Evolutionary conservation across 1,140 invertebrate species (phyloP).

Genomic region (Eueides isabella): DNA sequence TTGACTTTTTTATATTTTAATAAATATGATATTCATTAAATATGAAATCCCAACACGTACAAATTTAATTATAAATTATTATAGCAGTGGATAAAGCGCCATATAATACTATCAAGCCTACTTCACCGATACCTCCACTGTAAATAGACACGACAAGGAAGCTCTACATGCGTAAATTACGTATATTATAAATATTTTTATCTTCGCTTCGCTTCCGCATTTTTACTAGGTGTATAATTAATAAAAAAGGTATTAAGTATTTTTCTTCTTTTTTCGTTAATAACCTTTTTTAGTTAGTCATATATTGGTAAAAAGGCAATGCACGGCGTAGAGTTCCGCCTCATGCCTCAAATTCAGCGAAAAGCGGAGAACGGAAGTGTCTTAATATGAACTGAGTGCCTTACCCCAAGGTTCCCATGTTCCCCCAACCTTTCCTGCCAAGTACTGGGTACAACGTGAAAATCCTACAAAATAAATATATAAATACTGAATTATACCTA

Average conservation of each 20-base stretch:
- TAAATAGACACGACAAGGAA: background rate
- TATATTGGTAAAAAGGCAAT: no score
- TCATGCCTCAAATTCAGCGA: no score
- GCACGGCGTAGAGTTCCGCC: no score
- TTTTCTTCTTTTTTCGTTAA: background rate
- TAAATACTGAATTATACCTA: no score
- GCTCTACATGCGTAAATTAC: slow-evolving; percentile 6
- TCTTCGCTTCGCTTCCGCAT: background rate
- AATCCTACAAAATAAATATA: no score
- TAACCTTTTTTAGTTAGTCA: no score
- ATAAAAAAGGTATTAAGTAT: background rate
- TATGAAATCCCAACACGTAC: background rate
- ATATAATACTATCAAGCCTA: background rate
- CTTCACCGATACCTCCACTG: background rate
- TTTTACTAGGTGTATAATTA: background rate
- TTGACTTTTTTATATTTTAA: background rate
- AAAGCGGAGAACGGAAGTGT: no score
- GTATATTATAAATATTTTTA: background rate
- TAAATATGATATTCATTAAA: background rate
- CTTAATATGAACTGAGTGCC: no score
- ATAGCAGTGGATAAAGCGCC: background rate
- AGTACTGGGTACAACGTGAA: no score
- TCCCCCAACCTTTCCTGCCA: no score
- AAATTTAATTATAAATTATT: background rate
- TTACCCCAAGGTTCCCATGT: no score